These are phyloP conservation scores for Notiomystis cincta DNA, from an alignment of 2,113 vertebrate genomes.

Conservation along the genomic window DNA sequence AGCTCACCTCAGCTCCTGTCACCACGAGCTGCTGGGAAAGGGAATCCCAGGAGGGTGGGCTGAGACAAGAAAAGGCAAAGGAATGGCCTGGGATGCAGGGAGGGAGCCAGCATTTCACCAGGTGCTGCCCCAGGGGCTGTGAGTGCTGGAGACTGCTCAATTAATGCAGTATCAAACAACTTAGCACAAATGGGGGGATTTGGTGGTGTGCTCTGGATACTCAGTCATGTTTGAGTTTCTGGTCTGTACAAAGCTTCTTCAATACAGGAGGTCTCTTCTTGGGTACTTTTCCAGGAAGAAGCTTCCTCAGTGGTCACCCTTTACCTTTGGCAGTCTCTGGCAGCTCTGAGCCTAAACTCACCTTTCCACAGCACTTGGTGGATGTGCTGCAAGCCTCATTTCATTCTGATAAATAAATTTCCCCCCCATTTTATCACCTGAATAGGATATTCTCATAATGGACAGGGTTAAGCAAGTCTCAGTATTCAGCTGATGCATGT, in stretches of 20 bases:
- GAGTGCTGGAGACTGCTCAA: neutral
- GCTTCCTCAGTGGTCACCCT: neutral
- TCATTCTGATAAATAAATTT: neutral
- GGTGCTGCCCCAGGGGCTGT: neutral
- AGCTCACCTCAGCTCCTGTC: neutral
- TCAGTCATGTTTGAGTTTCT: neutral
- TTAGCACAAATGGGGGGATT: too few species aligned
- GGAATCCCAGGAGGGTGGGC: neutral
- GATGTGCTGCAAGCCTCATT: neutral
- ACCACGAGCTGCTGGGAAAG: rapidly evolving
- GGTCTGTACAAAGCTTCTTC: neutral
- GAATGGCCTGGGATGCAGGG: neutral
- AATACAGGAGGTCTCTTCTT: neutral
- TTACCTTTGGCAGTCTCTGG: neutral
- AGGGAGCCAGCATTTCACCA: neutral
- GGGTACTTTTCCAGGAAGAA: neutral
- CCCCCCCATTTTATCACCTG: neutral
- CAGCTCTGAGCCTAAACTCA: neutral
- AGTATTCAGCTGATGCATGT: neutral
- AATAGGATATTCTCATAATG: neutral
- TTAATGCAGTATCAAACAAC: neutral
- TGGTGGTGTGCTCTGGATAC: neutral
- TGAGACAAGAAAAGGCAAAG: neutral
- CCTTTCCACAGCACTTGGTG: neutral
- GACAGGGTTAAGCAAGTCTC: too few species aligned